Base-by-base conservation (phyloP, 2,797 vertebrate species). In the Capromys pilorides region DNA sequence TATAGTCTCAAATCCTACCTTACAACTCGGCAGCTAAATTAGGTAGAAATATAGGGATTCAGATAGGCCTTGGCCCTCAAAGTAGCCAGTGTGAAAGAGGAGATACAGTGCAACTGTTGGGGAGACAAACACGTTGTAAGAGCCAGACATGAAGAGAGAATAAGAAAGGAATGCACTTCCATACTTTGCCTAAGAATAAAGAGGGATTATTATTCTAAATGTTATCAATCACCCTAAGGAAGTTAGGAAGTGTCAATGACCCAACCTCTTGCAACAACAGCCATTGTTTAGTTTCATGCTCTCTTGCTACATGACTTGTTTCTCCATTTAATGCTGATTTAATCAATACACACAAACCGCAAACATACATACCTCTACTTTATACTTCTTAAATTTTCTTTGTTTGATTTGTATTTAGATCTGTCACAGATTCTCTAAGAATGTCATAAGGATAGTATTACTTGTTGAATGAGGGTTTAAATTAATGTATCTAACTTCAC, bases 381-480 rank as follows among this genome's bases (percentile, higher is more conserved):
- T n/a, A n/a, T n/a, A n/a, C n/a, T n/a, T n/a, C 31, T 51, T 71
- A 49, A 88, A 85, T 91, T 90, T 39, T 86, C 31, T 73, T 64
- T 49, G 13, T 61, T 67, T 54, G 1, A 51, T 91, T 82, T 22
- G 31, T 73, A 67, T 51, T 64, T 61, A 77, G 67, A 66, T 59
- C 28, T 9, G 69, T 13, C 24, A 77, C 16, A 83, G 22, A 36
- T 28, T 3, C 33, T 82, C 67, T 82, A 10, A 41, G 26, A 90
- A 78, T 54, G 13, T 51, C 11, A 61, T 64, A 87, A 62, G 36
- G 22, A 62, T 7, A 67, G 59, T 31, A 49, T 75, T 41, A 75
- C 28, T 36, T 67, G 39, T 45, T 92, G 88, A 71, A 80, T 77
- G 33, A 90, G 39, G 2, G 67, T 69, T 69, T n/a, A 67, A 86